Evolutionary conservation across 1,140 invertebrate genomes (phyloP), one percentile per base, ranked within the genome.

Genomic region (Bicyclus anynana): DNA sequence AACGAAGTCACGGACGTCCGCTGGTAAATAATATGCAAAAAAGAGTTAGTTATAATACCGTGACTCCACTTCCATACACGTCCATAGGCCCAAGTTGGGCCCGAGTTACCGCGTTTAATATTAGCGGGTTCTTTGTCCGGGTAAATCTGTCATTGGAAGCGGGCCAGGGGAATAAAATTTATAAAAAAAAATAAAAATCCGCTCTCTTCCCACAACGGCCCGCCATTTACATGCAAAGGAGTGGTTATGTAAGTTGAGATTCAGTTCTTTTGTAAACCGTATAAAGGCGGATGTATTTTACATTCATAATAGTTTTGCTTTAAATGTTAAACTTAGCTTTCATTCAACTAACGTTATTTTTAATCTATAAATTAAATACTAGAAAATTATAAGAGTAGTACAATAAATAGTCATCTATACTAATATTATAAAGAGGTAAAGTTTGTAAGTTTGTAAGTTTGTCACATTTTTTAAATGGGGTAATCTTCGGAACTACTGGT

Each of bases 221-320:
- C 7, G 37, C 37, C 37, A 40, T 40, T 40, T 40, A 17, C 37
- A 40, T 40, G 37, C 37, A 40, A 40, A 40, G 37, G 5, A 5
- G 37, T 14, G 37, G 37, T 40, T 40, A 16, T 40, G 37, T 40
- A 17, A 40, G 37, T 40, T 40, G 37, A 40, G 37, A 40, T 40
- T 40, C 37, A 40, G 37, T 40, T 40, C 37, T 40, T 17, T 40
- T 40, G 37, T 40, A 40, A 40, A 33, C 37, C 16, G 6, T 14
- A 17, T 17, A 40, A 40, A 40, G 37, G 37, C 37, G 16, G 13
- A 40, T 16, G 37, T 14, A 40, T 40, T 40, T 40, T 40, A 40
- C 37, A 40, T 40, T 13, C 37, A 40, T 16, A 40, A 17, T 40
- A 7, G 0, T 16, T 4, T 10, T 16, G 13, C 6, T 17, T 14